phyloP scores from a whole-genome alignment of 2,113 vertebrate genomes.

The Aspiorhynchus laticeps region DNA sequence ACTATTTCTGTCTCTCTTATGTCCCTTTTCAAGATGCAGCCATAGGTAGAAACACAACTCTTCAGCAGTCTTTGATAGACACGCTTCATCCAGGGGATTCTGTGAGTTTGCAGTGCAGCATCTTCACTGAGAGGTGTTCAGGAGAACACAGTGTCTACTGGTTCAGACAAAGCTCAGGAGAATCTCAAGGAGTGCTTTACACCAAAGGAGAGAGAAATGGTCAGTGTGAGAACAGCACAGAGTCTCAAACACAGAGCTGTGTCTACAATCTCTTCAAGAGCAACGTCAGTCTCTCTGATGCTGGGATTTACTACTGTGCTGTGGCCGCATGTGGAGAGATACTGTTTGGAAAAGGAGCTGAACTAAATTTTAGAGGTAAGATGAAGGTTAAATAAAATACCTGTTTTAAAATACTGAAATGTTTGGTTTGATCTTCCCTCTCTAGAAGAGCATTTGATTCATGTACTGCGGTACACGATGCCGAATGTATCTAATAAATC shows the following conservation, averaged over 20 bases:
- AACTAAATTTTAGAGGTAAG: background rate
- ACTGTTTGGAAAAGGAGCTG: background rate
- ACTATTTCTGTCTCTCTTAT: background rate
- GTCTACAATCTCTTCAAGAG: slow-evolving; percentile 60
- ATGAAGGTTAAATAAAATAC: background rate
- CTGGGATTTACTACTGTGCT: slow-evolving; percentile 61
- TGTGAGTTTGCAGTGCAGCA: slow-evolving; percentile 53
- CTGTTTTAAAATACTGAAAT: background rate
- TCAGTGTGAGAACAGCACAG: slow-evolving; percentile 35
- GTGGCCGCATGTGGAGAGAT: slow-evolving; percentile 37
- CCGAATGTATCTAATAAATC: background rate
- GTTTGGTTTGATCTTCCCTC: background rate
- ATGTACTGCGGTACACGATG: background rate
- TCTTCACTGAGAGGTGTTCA: slow-evolving; percentile 41
- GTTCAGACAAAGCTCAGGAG: slow-evolving; percentile 50
- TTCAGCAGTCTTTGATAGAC: background rate
- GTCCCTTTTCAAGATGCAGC: background rate
- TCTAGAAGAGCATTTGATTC: background rate
- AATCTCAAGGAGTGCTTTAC: slow-evolving; percentile 56
- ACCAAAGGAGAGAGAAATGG: slow-evolving; percentile 34
- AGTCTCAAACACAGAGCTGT: slow-evolving; percentile 47
- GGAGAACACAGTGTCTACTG: slow-evolving; percentile 55
- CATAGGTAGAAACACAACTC: background rate
- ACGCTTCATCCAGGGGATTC: slow-evolving; percentile 42
- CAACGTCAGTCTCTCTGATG: slow-evolving; percentile 36